A percentile compares a stretch with the other conserved stretches of the same genome.
phyloP scores from a whole-genome alignment of 2,888 invertebrate genomes.

The Hydraecia micacea region DNA sequence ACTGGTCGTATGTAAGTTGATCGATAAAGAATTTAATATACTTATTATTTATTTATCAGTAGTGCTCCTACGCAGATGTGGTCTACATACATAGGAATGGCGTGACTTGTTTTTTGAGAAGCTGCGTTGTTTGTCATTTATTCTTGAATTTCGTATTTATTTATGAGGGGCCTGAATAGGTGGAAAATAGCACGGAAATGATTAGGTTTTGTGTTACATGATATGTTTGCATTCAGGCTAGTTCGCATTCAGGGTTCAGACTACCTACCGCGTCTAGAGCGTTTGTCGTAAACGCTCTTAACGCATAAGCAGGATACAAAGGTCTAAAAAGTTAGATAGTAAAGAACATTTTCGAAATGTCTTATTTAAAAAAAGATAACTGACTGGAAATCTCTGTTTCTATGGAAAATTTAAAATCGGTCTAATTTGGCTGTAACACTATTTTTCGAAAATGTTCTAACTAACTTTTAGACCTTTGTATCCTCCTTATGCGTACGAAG shows the following conservation, averaged over 20 bases:
- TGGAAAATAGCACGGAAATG: constrained; percentile 72
- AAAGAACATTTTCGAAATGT: too few relatives aligned
- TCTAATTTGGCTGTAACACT: too few relatives aligned
- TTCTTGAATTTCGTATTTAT: constrained; percentile 77
- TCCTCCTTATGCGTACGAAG: too few relatives aligned
- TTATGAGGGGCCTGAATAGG: constrained; percentile 81
- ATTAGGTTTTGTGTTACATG: constrained; percentile 45
- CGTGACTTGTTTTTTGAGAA: constrained; percentile 72
- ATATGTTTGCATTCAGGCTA: constrained; percentile 21
- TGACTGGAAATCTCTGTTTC: too few relatives aligned
- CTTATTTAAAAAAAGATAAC: too few relatives aligned
- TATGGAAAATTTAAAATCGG: too few relatives aligned
- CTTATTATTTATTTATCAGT: constrained; percentile 48
- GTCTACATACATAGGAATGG: constrained; percentile 58
- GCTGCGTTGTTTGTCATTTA: constrained; percentile 67
- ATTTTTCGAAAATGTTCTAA: too few relatives aligned
- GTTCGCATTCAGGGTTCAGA: constrained; percentile 9
- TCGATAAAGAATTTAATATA: constrained; percentile 52
- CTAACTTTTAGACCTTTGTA: too few relatives aligned
- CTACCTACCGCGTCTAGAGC: too few relatives aligned
- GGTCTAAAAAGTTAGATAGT: too few relatives aligned
- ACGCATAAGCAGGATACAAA: too few relatives aligned
- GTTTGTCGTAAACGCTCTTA: too few relatives aligned
- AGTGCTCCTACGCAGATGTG: constrained; percentile 60
- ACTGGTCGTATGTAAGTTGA: constrained; percentile 43